A percentile compares a stretch with the other conserved stretches of the same genome.
Conservation (phyloP, 2,888 invertebrate genomes). For the Drosophila nr. perissopoda region DNA sequence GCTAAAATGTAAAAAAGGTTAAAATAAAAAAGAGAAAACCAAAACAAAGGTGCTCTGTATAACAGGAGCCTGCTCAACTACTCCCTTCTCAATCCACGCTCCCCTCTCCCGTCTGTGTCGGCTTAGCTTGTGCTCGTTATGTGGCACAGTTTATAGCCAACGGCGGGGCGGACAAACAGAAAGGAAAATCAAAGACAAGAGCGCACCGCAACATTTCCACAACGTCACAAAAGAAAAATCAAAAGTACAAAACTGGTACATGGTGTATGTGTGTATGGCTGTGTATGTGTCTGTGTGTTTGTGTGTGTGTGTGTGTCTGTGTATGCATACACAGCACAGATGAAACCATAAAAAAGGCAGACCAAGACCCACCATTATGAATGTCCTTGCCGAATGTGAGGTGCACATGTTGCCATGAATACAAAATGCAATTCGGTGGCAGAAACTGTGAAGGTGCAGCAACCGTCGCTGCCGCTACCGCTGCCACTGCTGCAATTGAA, state of each 20-base stretch:
- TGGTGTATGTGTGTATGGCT: constrained; percentile 16
- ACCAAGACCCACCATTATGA: constrained; percentile 14
- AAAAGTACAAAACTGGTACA: constrained; percentile 58
- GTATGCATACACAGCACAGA: constrained; percentile 15
- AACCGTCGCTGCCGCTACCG: neutral
- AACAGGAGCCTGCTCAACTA: constrained; percentile 1
- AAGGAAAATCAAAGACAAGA: constrained; percentile 66
- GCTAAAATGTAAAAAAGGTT: constrained; percentile 72
- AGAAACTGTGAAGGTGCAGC: constrained; percentile 30
- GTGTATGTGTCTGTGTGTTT: constrained; percentile 16
- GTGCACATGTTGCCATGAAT: constrained; percentile 69
- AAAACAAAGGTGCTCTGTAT: constrained; percentile 39
- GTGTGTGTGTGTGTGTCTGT: constrained; percentile 9
- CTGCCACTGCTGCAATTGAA: constrained; percentile 8
- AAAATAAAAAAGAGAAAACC: constrained; percentile 32
- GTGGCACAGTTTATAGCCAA: constrained; percentile 63
- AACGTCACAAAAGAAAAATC: constrained; percentile 64
- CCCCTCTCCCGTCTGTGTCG: neutral
- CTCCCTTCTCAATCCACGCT: neutral
- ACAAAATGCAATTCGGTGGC: constrained; percentile 62
- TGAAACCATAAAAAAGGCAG: constrained; percentile 18
- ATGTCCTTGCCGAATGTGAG: constrained; percentile 46
- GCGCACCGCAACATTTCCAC: constrained; percentile 56
- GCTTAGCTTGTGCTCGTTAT: constrained; percentile 39
- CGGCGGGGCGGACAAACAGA: constrained; percentile 46